phyloP scores from a whole-genome alignment of 2,113 vertebrate genomes.

The Thermophis baileyi region DNA sequence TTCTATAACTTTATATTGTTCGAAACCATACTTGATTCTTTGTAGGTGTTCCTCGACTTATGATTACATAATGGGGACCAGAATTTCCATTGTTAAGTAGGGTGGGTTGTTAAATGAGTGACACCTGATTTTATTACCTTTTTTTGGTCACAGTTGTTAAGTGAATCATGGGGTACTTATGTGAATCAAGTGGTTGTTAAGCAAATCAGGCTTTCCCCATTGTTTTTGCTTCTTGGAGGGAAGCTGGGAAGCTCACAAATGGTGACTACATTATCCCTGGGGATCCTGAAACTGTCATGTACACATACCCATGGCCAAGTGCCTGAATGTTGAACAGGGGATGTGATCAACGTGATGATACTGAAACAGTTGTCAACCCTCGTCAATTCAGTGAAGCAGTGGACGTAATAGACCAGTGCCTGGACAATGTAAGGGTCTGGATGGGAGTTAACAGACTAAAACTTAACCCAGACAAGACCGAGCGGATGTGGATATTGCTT shows the following conservation, averaged over 20 bases:
- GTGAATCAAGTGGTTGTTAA: neutral
- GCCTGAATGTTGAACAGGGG: neutral
- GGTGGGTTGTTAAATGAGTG: neutral
- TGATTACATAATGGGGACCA: neutral
- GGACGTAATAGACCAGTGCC: no score
- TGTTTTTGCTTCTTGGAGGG: neutral
- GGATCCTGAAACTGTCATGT: neutral
- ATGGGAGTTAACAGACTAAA: no score
- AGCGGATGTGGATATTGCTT: no score
- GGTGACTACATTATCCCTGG: neutral
- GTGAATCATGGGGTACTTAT: no score
- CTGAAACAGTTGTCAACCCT: neutral
- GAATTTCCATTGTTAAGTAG: neutral
- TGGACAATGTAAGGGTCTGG: no score
- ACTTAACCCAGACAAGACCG: no score
- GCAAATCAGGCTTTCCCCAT: neutral
- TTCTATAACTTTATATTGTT: neutral
- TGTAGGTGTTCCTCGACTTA: neutral
- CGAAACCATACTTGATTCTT: neutral
- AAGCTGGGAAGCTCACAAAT: neutral
- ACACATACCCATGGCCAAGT: neutral
- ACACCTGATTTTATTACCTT: neutral
- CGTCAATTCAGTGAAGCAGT: no score
- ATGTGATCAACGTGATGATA: neutral
- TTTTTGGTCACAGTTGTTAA: neutral